Conservation (phyloP, 1,140 invertebrate species). For the Uloborus diversus region DNA sequence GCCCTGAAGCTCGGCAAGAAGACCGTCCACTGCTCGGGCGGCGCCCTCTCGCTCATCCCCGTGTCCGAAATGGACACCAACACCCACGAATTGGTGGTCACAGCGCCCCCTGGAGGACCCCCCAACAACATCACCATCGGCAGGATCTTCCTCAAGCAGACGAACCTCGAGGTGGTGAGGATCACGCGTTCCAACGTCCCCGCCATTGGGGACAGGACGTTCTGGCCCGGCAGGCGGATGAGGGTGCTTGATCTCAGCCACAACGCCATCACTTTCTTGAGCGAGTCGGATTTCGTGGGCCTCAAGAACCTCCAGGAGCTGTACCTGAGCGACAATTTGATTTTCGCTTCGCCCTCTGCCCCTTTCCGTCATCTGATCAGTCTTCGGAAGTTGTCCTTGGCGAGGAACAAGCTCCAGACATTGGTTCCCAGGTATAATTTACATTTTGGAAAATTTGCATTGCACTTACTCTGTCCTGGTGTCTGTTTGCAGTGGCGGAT, state of each 20-base stretch:
- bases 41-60: conserved; percentile 72
- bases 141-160: conserved; percentile 76
- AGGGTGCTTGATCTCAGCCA: conserved; percentile 76
- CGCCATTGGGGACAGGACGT: conserved; percentile 79
- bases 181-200: conserved; percentile 80
- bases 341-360: conserved; percentile 71
- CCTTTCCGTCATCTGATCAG: conserved; percentile 75
- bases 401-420: conserved; percentile 75
- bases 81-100: conserved; percentile 75
- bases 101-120: conserved; percentile 72
- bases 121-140: conserved; percentile 78
- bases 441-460: no score
- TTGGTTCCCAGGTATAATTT: conserved; percentile 71
- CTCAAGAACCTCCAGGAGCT: conserved; percentile 66
- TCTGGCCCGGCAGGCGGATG: conserved; percentile 77
- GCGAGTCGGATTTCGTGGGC: conserved; percentile 65
- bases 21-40: conserved; percentile 68
- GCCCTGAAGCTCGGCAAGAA: conserved; percentile 62
- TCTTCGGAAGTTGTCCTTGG: conserved; percentile 74
- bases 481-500: no score
- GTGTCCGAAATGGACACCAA: conserved; percentile 71
- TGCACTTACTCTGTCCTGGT: no score
- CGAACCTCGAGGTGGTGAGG: conserved; percentile 76
- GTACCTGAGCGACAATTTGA: conserved; percentile 67
- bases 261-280: conserved; percentile 78